phyloP scores from a whole-genome alignment of 2,797 vertebrate genomes.

The Champsocephalus gunnari region DNA sequence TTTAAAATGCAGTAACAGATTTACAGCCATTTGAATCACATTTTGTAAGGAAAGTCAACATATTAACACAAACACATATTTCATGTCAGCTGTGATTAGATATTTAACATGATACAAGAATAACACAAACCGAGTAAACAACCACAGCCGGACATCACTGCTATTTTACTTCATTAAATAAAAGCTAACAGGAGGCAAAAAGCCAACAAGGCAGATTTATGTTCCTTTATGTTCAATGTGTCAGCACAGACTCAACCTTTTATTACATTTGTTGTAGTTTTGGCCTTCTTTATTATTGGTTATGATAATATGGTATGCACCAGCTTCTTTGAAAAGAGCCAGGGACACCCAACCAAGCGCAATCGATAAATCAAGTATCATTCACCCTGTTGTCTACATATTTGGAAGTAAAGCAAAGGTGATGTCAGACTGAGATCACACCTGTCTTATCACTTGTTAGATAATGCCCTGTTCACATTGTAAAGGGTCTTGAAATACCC shows the following conservation, averaged over 20 bases:
- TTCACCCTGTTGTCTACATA: background rate
- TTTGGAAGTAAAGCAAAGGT: background rate
- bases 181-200: slow-evolving; percentile 24
- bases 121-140: slow-evolving; percentile 28
- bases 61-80: slow-evolving; percentile 32
- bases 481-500: background rate
- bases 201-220: slow-evolving; percentile 3
- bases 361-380: background rate
- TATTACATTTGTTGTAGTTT: slow-evolving; percentile 6
- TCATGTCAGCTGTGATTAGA: slow-evolving; percentile 21
- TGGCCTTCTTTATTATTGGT: background rate
- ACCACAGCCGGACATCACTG: slow-evolving; percentile 33
- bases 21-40: slow-evolving; percentile 29
- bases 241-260: slow-evolving; percentile 2
- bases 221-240: background rate
- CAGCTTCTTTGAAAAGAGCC: background rate
- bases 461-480: background rate
- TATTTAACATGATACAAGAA: slow-evolving; percentile 41
- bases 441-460: background rate
- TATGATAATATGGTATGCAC: background rate
- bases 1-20: slow-evolving; percentile 20
- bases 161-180: slow-evolving; percentile 11
- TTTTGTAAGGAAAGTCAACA: slow-evolving; percentile 32
- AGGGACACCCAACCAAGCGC: background rate
- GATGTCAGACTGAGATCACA: slow-evolving; percentile 1